Percentiles rank a stretch among this genome's conserved stretches.
Evolutionary conservation across 2,113 vertebrate genomes (phyloP).

Genomic region (Myiozetetes cayanensis): DNA sequence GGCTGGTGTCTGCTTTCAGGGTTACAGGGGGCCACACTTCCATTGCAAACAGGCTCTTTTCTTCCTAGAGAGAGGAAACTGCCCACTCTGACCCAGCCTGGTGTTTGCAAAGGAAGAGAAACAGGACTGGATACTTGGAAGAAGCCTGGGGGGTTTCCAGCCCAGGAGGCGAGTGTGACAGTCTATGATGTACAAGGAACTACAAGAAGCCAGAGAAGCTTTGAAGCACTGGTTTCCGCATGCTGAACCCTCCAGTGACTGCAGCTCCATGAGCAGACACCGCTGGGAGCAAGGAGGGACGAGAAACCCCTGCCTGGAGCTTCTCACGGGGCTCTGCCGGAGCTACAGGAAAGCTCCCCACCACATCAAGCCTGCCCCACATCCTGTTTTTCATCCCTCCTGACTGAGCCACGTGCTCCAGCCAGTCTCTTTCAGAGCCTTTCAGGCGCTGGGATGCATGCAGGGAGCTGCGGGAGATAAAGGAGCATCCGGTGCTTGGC

Average conservation of each 20-base stretch:
- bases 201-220: constrained; percentile 45
- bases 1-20: not conserved
- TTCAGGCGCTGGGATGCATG: not conserved
- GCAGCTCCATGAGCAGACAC: not conserved
- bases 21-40: not conserved
- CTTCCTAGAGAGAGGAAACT: not conserved
- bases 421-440: not conserved
- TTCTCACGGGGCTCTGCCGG: not conserved
- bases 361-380: not conserved
- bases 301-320: not conserved
- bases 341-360: not conserved
- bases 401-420: not conserved
- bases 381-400: not conserved
- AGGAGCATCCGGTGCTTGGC: not conserved
- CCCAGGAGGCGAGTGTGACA: not conserved
- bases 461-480: not conserved
- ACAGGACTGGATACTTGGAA: not conserved
- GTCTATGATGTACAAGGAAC: not conserved
- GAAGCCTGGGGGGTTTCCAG: not conserved
- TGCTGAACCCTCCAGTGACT: not conserved
- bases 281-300: not conserved
- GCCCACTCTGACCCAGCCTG: not conserved
- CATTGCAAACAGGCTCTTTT: not conserved
- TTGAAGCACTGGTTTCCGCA: constrained; percentile 42
- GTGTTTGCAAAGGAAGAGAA: not conserved